Evolutionary conservation across 2,797 vertebrate genomes (phyloP), one percentile per base, ranked within the genome.

Genomic region (Manis crassicaudata): DNA sequence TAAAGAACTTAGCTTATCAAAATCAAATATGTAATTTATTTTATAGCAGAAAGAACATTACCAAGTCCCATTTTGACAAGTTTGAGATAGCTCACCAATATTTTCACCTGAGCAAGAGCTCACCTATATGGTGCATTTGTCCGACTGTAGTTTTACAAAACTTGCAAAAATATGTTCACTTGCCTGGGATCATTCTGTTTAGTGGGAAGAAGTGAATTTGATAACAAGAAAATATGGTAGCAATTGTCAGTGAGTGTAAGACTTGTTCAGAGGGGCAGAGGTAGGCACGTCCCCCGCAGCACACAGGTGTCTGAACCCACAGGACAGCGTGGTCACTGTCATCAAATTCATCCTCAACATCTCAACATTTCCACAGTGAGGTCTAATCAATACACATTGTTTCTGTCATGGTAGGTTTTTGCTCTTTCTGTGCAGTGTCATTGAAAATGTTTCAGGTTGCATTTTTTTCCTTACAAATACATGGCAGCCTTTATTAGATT

Each of bases 401-500:
- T 76, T 87, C 8, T 72, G 37, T 93, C 50, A 32, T 54, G 50
- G 27, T 60, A 79, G n/a, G 40, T 35, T 90, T 90, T 73, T 75
- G 40, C 25, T 70, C 20, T 88, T 82, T 70, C 62, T 91, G 63
- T 92, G 27, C 32, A 35, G 20, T 76, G 14, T 32, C 37, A 76
- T 37, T 96, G 90, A 76, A 89, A 94, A 94, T 70, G 4, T 88
- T 94, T 94, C 29, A 77, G 27, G 20, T 50, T 85, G 10, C 75
- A 58, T 86, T 79, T 87, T 92, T 96, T 87, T 65, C 56, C 77
- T 94, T 93, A 54, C 52, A 87, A 88, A 85, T n/a, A 63, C 2
- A n/a, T 43, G 65, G n/a, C 25, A 43, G 62, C 27, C 5, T 94
- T 94, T 90, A 94, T 93, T 97, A 96, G 81, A 94, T 79, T 63